Conservation (phyloP, 2,888 invertebrate species). For the Agriopis aurantiaria region DNA sequence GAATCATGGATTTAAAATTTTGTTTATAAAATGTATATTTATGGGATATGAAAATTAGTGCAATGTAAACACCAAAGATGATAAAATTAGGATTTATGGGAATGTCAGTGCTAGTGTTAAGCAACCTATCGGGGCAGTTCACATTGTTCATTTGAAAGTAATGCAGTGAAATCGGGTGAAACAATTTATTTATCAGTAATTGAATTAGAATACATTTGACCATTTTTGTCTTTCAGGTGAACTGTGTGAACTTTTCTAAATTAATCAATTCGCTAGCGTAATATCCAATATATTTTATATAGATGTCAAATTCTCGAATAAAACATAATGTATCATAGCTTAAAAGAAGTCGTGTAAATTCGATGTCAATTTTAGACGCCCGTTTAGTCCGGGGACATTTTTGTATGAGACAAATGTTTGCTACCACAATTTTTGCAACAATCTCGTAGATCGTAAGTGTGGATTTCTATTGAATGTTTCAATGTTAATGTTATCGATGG, state of each 20-base stretch:
- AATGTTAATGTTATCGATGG: conserved; percentile 62
- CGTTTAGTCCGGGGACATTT: conserved; percentile 69
- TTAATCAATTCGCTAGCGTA: conserved; percentile 50
- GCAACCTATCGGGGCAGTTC: conserved; percentile 43
- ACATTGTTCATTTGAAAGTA: conserved; percentile 30
- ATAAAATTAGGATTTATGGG: conserved; percentile 62
- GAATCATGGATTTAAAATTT: conserved; percentile 50
- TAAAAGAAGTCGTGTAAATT: conserved; percentile 80
- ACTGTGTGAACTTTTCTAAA: conserved; percentile 37
- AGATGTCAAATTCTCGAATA: conserved; percentile 79
- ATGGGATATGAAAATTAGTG: conserved; percentile 64
- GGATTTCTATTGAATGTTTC: conserved; percentile 75
- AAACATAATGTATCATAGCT: conserved; percentile 80
- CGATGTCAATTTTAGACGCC: conserved; percentile 83
- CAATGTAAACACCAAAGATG: conserved; percentile 79
- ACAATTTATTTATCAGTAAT: background rate
- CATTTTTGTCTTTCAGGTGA: conserved; percentile 9
- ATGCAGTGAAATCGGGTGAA: background rate
- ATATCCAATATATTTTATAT: conserved; percentile 78
- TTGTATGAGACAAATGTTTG: conserved; percentile 75
- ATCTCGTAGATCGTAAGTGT: conserved; percentile 62
- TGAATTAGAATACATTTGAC: background rate
- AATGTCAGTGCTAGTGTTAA: conserved; percentile 54
- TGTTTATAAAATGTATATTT: conserved; percentile 55
- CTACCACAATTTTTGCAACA: conserved; percentile 82